Conservation (phyloP, 2,888 invertebrate genomes). For the Poecilus cupreus region DNA sequence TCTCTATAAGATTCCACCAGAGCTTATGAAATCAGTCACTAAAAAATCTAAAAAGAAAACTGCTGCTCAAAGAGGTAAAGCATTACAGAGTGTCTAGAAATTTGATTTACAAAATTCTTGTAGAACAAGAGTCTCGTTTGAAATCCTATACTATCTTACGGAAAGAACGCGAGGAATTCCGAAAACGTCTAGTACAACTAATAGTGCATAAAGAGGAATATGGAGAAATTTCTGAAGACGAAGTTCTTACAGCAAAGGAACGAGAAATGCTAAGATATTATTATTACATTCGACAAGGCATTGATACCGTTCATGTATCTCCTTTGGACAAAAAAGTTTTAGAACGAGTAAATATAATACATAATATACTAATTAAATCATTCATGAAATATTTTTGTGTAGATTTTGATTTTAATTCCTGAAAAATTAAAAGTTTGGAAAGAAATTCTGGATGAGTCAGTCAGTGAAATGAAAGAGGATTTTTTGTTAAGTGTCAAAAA, state of each 20-base stretch:
- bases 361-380: not conserved
- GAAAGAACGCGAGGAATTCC: slow-evolving; percentile 87
- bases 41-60: slow-evolving; percentile 72
- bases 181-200: slow-evolving; percentile 84
- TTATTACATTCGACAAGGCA: slow-evolving; percentile 92
- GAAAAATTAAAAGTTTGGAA: slow-evolving; percentile 79
- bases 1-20: slow-evolving; percentile 79
- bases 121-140: slow-evolving; percentile 68
- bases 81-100: not conserved
- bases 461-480: slow-evolving; percentile 88
- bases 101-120: not conserved
- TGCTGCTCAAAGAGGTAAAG: slow-evolving; percentile 51
- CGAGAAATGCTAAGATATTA: slow-evolving; percentile 87
- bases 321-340: slow-evolving; percentile 86
- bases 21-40: slow-evolving; percentile 73
- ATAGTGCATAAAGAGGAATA: slow-evolving; percentile 78
- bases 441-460: slow-evolving; percentile 76
- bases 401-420: slow-evolving; percentile 81
- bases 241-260: slow-evolving; percentile 79
- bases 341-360: slow-evolving; percentile 74
- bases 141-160: slow-evolving; percentile 82
- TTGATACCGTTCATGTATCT: slow-evolving; percentile 92
- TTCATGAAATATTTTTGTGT: slow-evolving; percentile 65
- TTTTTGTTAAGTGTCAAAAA: slow-evolving; percentile 93
- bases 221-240: slow-evolving; percentile 71